Evolutionary conservation across 1,140 invertebrate genomes (phyloP).

Genomic region (Drosophila obscura): DNA sequence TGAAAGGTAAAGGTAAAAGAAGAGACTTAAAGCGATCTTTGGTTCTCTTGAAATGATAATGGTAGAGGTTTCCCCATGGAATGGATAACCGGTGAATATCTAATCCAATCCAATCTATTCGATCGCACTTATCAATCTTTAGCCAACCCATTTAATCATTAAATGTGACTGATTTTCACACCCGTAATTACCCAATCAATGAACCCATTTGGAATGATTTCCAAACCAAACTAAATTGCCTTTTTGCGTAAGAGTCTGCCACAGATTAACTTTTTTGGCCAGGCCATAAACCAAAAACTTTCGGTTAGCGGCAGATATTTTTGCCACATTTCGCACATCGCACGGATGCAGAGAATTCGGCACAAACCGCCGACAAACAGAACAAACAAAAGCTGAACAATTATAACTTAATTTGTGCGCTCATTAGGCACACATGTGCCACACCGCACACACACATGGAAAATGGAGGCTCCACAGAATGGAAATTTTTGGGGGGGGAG

Average conservation of each 20-base stretch:
- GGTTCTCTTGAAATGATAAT: too few species aligned
- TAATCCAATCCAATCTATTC: too few species aligned
- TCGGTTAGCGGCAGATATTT: not conserved
- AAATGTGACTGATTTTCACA: not conserved
- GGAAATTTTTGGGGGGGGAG: conserved; percentile 10
- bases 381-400: conserved; percentile 69
- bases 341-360: conserved; percentile 54
- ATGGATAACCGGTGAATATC: not conserved
- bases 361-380: conserved; percentile 49
- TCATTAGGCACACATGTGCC: conserved; percentile 76
- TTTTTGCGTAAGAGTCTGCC: conserved; percentile 39
- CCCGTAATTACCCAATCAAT: conserved; percentile 34
- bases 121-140: too few species aligned
- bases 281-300: conserved; percentile 46
- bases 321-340: conserved; percentile 15
- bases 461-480: conserved; percentile 31
- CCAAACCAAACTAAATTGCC: conserved; percentile 16
- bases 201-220: conserved; percentile 12
- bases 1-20: too few species aligned
- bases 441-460: conserved; percentile 13
- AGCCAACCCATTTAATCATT: not conserved
- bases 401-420: conserved; percentile 81
- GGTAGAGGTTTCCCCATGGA: too few species aligned
- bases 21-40: too few species aligned
- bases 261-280: conserved; percentile 53